Percentiles rank a stretch among this genome's conserved stretches.
phyloP scores from a whole-genome alignment of 2,113 vertebrate genomes.

The Nycticryphes semicollaris region DNA sequence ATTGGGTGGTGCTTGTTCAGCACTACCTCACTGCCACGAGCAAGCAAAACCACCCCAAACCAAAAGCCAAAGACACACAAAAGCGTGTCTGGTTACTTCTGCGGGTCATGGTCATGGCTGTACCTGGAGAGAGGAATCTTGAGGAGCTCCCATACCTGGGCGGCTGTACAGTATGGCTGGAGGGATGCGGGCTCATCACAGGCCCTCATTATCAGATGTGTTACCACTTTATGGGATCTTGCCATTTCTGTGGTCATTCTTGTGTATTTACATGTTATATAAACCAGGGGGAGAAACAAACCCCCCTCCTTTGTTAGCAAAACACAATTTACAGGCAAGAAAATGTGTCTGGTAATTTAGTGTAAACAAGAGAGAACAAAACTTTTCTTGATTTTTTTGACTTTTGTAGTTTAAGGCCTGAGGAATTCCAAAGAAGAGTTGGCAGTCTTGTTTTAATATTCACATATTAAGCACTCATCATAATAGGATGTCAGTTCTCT shows the following conservation, averaged over 20 bases:
- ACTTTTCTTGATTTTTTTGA: not conserved
- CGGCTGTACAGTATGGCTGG: too few relatives aligned
- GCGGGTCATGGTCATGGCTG: rapidly evolving
- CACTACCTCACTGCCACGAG: not conserved
- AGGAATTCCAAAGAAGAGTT: not conserved
- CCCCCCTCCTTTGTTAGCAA: rapidly evolving
- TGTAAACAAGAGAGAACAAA: slow-evolving; percentile 16
- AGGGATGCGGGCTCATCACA: rapidly evolving
- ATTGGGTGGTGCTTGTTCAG: not conserved
- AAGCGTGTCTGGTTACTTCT: not conserved
- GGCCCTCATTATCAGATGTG: not conserved
- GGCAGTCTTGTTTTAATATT: slow-evolving; percentile 2
- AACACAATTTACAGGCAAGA: not conserved
- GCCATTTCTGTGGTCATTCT: not conserved
- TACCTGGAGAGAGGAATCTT: not conserved
- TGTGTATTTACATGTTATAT: not conserved
- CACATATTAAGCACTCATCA: not conserved
- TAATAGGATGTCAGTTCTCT: not conserved
- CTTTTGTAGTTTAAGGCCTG: not conserved
- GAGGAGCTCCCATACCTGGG: not conserved
- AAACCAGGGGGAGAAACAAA: not conserved
- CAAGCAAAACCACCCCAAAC: not conserved
- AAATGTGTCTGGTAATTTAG: not conserved
- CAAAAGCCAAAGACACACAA: not conserved
- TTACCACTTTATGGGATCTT: not conserved